A percentile compares a stretch with the other conserved stretches of the same genome.
phyloP scores from a whole-genome alignment of 2,113 vertebrate genomes.

The Erythrocercus mccallii region DNA sequence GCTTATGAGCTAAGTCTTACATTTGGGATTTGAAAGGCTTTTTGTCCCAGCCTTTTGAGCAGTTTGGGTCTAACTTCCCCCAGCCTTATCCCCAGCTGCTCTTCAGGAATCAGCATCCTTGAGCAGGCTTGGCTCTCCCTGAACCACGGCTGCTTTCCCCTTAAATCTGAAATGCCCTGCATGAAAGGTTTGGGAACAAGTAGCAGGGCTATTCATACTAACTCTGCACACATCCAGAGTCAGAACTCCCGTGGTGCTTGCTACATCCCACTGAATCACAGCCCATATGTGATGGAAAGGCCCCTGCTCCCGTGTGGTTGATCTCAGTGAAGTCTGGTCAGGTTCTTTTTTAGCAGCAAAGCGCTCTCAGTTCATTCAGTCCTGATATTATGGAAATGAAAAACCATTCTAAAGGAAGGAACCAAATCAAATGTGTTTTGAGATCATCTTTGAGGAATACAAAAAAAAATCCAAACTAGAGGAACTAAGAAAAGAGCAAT shows the following conservation, averaged over 20 bases:
- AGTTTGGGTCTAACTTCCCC: not conserved
- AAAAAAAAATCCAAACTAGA: too few relatives aligned
- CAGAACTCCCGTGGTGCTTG: not conserved
- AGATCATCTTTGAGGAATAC: not conserved
- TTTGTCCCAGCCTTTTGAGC: not conserved
- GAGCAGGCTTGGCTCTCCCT: not conserved
- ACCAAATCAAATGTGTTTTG: not conserved
- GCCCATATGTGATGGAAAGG: not conserved
- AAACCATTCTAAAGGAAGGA: not conserved
- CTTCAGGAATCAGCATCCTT: not conserved
- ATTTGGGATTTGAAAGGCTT: not conserved
- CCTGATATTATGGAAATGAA: not conserved
- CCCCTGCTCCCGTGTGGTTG: accelerated
- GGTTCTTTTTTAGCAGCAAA: not conserved
- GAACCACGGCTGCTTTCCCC: not conserved
- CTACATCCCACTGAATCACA: not conserved
- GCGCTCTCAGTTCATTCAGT: not conserved
- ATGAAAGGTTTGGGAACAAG: not conserved
- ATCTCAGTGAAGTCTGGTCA: not conserved
- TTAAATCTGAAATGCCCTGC: not conserved
- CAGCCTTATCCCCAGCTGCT: not conserved
- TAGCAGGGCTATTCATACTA: not conserved
- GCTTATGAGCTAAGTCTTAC: not conserved
- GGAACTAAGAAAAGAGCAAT: not conserved
- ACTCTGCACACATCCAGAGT: not conserved